phyloP scores from a whole-genome alignment of 1,140 invertebrate genomes.

The Drosophila cardini region DNA sequence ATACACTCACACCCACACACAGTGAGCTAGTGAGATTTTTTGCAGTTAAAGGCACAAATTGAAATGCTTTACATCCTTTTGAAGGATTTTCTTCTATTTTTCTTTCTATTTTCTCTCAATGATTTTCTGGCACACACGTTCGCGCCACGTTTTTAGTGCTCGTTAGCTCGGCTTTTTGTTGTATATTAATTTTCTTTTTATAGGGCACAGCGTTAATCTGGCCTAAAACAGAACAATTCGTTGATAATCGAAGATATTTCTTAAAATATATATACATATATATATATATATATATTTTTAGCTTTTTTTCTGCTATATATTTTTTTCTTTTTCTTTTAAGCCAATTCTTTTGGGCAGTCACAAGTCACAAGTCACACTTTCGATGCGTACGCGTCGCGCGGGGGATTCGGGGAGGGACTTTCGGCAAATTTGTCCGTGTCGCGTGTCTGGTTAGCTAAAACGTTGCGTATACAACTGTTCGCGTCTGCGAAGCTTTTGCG shows the following conservation, averaged over 20 bases:
- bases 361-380: conserved; percentile 19
- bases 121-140: conserved; percentile 48
- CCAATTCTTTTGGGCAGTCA: conserved; percentile 7
- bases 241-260: conserved; percentile 15
- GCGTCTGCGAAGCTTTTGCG: conserved; percentile 74
- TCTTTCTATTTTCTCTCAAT: conserved; percentile 41
- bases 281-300: conserved; percentile 12
- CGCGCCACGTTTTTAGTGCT: conserved; percentile 41
- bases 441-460: conserved; percentile 75
- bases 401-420: conserved; percentile 16
- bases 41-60: conserved; percentile 70
- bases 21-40: conserved; percentile 7
- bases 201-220: conserved; percentile 25
- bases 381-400: conserved; percentile 68
- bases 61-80: conserved; percentile 80
- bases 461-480: conserved; percentile 84
- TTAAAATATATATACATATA: conserved; percentile 24
- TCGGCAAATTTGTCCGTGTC: conserved; percentile 63
- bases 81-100: conserved; percentile 47
- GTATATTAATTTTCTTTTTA: conserved; percentile 8
- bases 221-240: conserved; percentile 12
- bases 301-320: neutral
- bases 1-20: conserved; percentile 17
- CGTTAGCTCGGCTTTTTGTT: conserved; percentile 16
- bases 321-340: neutral